Evolutionary conservation across 1,140 invertebrate species (phyloP).

Genomic region (Hyles vespertilio): DNA sequence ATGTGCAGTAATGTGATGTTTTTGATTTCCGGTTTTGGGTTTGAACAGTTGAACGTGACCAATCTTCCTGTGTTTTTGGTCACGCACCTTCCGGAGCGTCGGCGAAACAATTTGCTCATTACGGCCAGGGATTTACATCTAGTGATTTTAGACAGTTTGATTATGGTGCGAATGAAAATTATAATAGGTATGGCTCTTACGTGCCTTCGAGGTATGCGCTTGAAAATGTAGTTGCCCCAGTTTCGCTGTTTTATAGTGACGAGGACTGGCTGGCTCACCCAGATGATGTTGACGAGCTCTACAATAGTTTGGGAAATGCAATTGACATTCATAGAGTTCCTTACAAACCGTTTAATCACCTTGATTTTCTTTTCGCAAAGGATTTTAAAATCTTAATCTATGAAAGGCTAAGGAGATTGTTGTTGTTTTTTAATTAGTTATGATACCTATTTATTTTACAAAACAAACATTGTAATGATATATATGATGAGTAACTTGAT

Average conservation of each 20-base stretch:
- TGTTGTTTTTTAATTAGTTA: background rate
- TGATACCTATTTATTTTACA: background rate
- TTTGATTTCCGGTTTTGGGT: conserved; percentile 34
- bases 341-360: conserved; percentile 70
- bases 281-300: conserved; percentile 65
- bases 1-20: conserved; percentile 36
- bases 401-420: conserved; percentile 23
- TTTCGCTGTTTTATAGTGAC: conserved; percentile 79
- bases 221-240: conserved; percentile 77
- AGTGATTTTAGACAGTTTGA: conserved; percentile 70
- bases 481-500: too few species aligned
- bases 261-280: conserved; percentile 79
- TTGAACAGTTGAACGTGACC: conserved; percentile 60
- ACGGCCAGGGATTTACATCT: conserved; percentile 76
- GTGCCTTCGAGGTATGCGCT: conserved; percentile 80
- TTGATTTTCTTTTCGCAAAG: conserved; percentile 77
- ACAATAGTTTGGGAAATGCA: conserved; percentile 58
- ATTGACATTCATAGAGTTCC: conserved; percentile 63
- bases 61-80: conserved; percentile 83
- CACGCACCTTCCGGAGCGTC: conserved; percentile 88
- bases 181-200: conserved; percentile 59
- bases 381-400: conserved; percentile 67
- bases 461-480: too few species aligned
- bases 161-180: conserved; percentile 60
- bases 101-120: conserved; percentile 85